Percentiles rank a stretch among this genome's conserved stretches.
Conservation (phyloP, 2,888 invertebrate genomes). For the Protophormia terraenovae region DNA sequence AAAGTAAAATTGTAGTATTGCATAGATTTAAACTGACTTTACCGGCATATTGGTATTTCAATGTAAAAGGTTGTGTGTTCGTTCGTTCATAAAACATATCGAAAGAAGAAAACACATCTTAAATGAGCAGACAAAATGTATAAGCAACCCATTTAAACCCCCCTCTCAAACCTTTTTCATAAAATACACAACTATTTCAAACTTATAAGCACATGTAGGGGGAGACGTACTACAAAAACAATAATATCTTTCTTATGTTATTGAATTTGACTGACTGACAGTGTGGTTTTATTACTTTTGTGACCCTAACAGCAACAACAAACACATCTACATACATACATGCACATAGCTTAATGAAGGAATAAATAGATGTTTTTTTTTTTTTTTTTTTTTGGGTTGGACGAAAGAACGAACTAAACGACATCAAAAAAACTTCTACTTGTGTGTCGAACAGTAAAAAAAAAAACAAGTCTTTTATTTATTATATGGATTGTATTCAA, state of each 20-base stretch:
- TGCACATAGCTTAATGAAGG: neutral
- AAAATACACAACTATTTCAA: neutral
- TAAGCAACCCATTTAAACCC: constrained; percentile 10
- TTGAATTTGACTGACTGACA: constrained; percentile 57
- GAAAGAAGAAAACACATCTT: neutral
- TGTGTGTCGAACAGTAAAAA: constrained; percentile 33
- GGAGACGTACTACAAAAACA: neutral
- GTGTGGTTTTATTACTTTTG: constrained; percentile 54
- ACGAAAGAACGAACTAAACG: constrained; percentile 9
- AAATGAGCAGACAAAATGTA: neutral
- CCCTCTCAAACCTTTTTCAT: neutral
- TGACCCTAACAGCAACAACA: constrained; percentile 25
- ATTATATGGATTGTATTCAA: constrained; percentile 63
- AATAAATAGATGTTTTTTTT: neutral
- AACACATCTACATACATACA: neutral
- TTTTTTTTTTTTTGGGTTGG: neutral
- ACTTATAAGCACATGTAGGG: neutral
- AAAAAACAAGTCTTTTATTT: constrained; percentile 53
- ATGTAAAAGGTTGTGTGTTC: neutral
- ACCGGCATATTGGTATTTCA: neutral
- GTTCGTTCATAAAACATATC: neutral
- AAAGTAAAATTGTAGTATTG: constrained; percentile 10
- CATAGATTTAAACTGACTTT: constrained; percentile 17
- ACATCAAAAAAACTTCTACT: constrained; percentile 13
- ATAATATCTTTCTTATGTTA: constrained; percentile 52